Evolutionary conservation across 2,797 vertebrate genomes (phyloP).

Genomic region (Diglossa cyanea): DNA sequence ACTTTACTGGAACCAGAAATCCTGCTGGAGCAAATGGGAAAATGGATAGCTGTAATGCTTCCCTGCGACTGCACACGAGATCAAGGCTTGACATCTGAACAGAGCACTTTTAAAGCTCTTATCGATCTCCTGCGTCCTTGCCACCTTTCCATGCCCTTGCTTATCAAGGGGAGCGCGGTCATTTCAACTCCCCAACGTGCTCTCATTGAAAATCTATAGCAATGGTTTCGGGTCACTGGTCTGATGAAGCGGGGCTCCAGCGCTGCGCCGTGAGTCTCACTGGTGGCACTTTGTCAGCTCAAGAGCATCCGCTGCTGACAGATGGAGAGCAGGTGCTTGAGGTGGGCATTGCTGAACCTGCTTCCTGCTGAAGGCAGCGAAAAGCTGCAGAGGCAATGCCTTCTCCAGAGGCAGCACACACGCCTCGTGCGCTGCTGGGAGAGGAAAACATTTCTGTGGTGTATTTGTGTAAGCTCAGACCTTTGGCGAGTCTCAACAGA

Average conservation of each 20-base stretch:
- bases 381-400: neutral
- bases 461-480: neutral
- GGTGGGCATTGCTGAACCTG: neutral
- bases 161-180: neutral
- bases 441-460: neutral
- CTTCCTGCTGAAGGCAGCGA: neutral
- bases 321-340: neutral
- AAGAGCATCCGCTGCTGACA: neutral
- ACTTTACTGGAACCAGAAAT: neutral
- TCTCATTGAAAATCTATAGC: neutral
- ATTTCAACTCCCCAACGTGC: neutral
- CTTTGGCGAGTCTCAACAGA: neutral
- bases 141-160: neutral
- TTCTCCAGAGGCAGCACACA: neutral
- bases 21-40: neutral
- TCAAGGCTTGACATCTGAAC: neutral
- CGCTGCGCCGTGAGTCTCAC: neutral
- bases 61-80: neutral
- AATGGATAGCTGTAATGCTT: neutral
- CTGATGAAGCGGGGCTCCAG: neutral
- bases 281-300: neutral
- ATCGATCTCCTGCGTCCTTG: neutral
- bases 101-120: neutral
- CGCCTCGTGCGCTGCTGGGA: rapidly evolving
- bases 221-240: neutral